These are phyloP conservation scores for Brachycybe producta DNA, from an alignment of 2,888 invertebrate genomes.

Conservation along the genomic window DNA sequence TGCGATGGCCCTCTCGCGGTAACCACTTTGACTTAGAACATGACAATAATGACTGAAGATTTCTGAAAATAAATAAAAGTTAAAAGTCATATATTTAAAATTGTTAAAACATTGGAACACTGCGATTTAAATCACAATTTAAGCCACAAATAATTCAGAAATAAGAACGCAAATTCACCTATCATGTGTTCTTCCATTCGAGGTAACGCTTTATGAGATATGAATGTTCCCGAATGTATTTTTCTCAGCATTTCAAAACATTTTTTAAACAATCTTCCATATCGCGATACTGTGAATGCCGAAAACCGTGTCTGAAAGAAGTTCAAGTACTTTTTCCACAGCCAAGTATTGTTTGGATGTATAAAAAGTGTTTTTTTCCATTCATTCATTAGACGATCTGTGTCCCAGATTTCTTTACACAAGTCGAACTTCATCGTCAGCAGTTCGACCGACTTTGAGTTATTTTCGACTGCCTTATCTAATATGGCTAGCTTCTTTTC, in stretches of 20 bases:
- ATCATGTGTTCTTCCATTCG: slow-evolving; percentile 28
- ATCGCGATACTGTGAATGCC: slow-evolving; percentile 29
- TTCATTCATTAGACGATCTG: slow-evolving; percentile 29
- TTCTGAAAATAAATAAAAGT: slow-evolving; percentile 25
- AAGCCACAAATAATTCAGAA: slow-evolving; percentile 5
- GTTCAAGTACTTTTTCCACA: slow-evolving; percentile 35
- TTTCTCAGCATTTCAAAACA: slow-evolving; percentile 30
- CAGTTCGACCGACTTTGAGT: slow-evolving; percentile 32
- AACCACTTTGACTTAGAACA: slow-evolving; percentile 32
- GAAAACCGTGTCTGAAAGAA: slow-evolving; percentile 32
- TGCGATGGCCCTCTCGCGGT: slow-evolving; percentile 35
- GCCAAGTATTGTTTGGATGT: slow-evolving; percentile 31
- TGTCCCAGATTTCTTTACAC: slow-evolving; percentile 30
- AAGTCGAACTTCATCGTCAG: slow-evolving; percentile 31
- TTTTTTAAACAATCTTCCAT: slow-evolving; percentile 31
- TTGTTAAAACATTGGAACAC: slow-evolving; percentile 4
- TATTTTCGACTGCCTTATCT: slow-evolving; percentile 33
- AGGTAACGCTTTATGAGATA: slow-evolving; percentile 28
- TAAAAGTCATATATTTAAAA: background rate
- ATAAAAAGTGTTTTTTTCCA: slow-evolving; percentile 35
- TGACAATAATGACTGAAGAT: slow-evolving; percentile 31
- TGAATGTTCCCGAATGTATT: slow-evolving; percentile 30
- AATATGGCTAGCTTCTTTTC: slow-evolving; percentile 37
- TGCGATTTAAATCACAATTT: background rate
- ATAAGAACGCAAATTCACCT: slow-evolving; percentile 24